phyloP scores from a whole-genome alignment of 2,113 vertebrate species.

The Microtus oregoni region DNA sequence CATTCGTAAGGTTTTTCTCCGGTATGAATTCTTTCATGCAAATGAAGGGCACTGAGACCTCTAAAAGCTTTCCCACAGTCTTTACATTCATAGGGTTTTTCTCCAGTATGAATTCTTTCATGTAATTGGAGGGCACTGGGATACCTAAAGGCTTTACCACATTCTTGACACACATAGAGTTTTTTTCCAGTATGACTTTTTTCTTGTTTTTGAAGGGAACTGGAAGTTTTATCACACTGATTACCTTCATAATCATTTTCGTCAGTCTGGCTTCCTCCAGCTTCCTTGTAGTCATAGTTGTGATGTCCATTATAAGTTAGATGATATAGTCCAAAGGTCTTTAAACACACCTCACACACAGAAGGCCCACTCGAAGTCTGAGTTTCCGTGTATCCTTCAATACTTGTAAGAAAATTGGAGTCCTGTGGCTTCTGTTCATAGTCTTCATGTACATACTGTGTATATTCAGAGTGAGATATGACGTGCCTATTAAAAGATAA shows the following conservation, averaged over 20 bases:
- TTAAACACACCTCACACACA: neutral
- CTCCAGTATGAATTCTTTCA: neutral
- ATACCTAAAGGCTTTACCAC: neutral
- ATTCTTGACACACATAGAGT: neutral
- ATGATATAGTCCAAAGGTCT: neutral
- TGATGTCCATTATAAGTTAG: neutral
- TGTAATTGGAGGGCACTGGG: neutral
- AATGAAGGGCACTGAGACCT: neutral
- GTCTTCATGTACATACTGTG: neutral
- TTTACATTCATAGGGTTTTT: neutral
- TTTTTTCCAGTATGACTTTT: neutral
- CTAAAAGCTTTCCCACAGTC: neutral
- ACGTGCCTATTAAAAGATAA: neutral
- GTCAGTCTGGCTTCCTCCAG: neutral
- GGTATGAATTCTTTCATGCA: neutral
- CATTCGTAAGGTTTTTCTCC: neutral
- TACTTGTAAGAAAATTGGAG: neutral
- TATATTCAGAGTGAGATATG: neutral
- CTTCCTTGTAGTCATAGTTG: neutral
- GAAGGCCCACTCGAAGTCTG: neutral
- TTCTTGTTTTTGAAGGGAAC: neutral
- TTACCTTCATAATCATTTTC: neutral
- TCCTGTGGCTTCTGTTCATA: neutral
- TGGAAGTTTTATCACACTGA: neutral
- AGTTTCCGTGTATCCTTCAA: neutral